A percentile compares a stretch with the other conserved stretches of the same genome.
Evolutionary conservation across 2,888 invertebrate species (phyloP).

Genomic region (Dryococelus australis): DNA sequence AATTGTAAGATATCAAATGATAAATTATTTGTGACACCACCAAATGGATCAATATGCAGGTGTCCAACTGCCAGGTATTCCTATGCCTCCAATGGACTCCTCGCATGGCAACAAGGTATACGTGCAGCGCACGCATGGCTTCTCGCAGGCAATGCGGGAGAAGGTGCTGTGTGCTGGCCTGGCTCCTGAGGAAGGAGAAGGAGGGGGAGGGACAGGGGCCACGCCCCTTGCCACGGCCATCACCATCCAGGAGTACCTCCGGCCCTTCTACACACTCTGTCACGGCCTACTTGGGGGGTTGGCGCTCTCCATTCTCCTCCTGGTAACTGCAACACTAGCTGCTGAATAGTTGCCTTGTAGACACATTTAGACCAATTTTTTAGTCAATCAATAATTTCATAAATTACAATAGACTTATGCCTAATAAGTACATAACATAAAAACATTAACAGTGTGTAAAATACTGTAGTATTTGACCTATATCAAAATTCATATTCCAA

Average conservation of each 20-base stretch:
- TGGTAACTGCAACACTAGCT: background rate
- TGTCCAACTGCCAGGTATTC: no score
- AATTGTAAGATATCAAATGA: no score
- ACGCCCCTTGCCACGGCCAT: background rate
- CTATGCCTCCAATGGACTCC: no score
- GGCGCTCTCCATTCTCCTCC: background rate
- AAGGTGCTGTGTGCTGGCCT: background rate
- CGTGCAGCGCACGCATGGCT: background rate
- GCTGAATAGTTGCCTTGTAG: background rate
- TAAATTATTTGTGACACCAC: no score
- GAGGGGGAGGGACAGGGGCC: background rate
- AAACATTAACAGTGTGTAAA: no score
- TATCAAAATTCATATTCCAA: no score
- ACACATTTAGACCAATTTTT: background rate
- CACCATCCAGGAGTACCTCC: background rate
- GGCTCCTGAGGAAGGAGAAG: background rate
- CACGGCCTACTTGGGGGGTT: background rate
- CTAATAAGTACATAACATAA: no score
- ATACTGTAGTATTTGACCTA: no score
- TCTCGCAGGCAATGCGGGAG: background rate
- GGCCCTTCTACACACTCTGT: background rate
- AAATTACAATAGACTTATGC: no score
- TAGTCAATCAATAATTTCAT: no score
- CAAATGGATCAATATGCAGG: no score
- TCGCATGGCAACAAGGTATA: background rate